Base-by-base conservation (phyloP, 2,797 vertebrate species). In the Halcyon badia region DNA sequence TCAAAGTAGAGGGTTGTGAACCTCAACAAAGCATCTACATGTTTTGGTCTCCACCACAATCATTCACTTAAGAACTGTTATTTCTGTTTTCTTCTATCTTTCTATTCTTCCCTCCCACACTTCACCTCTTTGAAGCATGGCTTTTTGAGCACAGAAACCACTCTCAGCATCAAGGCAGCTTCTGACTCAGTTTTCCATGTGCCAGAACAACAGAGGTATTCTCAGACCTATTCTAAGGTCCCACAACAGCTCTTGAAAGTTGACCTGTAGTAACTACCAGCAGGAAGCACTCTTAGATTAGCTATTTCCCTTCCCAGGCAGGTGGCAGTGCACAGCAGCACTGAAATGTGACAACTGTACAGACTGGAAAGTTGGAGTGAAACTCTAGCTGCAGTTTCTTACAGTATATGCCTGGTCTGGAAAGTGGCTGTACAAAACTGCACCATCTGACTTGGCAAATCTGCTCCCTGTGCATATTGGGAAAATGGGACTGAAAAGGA, bases 31-130 rank as follows among this genome's bases (percentile, higher is more conserved):
- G 71, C 51, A 89, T 31, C 65, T 88, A 35, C 35, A 11, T 61
- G 54, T 85, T 89, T 61, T 94, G 80, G 69, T 42, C 77, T 83
- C 69, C 69, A 79, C 90, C 93, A 85, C 85, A 83, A 93, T 82
- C 69, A 54, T 1, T 0, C 30, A 85, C 51, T 79, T 83, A 82
- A 92, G 72, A 95, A 69, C 9, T 80, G 35, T 60, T 72, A 44
- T 44, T 96, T 95, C 58, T 19, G 1, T 86, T 95, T 88, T 81
- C 11, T 49, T 87, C 49, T 76, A 8, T 75, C 56, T 94, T 92
- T 94, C 87, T 91, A 2, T 92, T 85, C 85, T 87, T 41, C n/a
- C 84, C 79, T 94, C 89, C 94, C 77, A 92, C 62, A 58, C 89
- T 89, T 52, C 56, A 85, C 81, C 39, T 54, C 87, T 87, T 39